Evolutionary conservation across 2,113 vertebrate species (phyloP).

Genomic region (Sitta europaea): DNA sequence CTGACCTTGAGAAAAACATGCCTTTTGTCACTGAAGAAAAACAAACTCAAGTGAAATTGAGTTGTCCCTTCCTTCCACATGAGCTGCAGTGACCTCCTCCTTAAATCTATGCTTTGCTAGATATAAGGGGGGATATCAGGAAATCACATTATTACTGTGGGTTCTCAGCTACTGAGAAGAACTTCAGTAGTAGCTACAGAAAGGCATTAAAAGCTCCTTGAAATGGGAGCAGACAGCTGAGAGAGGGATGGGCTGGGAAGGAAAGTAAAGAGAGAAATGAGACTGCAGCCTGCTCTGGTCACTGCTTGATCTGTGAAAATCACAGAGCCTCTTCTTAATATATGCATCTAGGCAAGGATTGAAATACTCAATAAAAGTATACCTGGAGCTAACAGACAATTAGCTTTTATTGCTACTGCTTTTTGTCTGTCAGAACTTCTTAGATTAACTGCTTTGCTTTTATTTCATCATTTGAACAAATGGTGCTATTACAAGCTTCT

Average conservation of each 20-base stretch:
- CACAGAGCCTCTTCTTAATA: background rate
- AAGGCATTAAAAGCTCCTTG: background rate
- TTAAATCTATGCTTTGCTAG: accelerated
- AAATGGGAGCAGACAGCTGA: background rate
- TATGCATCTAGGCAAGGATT: slow-evolving; percentile 21
- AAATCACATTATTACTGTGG: background rate
- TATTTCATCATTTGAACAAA: slow-evolving; percentile 52
- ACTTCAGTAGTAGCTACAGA: background rate
- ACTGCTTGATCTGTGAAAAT: slow-evolving; percentile 16
- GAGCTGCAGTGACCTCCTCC: background rate
- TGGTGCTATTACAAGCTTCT: slow-evolving; percentile 20
- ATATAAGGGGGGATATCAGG: background rate
- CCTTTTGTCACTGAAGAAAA: background rate
- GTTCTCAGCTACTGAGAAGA: background rate
- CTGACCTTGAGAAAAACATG: background rate
- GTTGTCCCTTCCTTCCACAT: background rate
- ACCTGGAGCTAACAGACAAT: slow-evolving; percentile 60
- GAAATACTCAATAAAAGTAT: slow-evolving; percentile 52
- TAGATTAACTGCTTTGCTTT: slow-evolving; percentile 46
- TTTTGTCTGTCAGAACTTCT: slow-evolving; percentile 48
- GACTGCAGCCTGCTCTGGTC: background rate
- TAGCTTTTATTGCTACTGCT: slow-evolving; percentile 55
- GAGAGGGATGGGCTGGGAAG: background rate
- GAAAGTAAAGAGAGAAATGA: background rate
- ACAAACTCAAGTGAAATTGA: background rate